These are phyloP conservation scores for Gila orcuttii DNA, from an alignment of 2,113 vertebrate genomes.

Conservation along the genomic window DNA sequence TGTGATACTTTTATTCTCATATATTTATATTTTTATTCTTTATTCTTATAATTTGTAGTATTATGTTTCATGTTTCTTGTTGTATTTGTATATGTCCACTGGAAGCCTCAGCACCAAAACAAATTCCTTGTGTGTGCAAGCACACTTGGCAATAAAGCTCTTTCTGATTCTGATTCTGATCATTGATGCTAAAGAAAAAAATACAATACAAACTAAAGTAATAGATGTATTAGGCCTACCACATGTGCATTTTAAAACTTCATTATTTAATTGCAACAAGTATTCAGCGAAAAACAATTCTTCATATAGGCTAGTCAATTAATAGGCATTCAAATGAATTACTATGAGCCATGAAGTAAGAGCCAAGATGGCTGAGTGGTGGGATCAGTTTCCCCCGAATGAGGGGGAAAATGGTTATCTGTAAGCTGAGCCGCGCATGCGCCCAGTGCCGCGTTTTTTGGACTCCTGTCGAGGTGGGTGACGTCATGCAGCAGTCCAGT, in stretches of 20 bases:
- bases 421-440: conserved; percentile 45
- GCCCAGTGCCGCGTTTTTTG: conserved; percentile 57
- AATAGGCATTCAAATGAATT: neutral
- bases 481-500: conserved; percentile 71
- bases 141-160: too few species aligned
- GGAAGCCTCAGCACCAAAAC: too few species aligned
- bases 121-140: too few species aligned
- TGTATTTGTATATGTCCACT: too few species aligned
- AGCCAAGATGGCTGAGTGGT: conserved; percentile 51
- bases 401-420: neutral
- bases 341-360: neutral
- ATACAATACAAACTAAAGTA: neutral
- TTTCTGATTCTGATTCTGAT: too few species aligned
- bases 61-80: too few species aligned
- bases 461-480: conserved; percentile 58
- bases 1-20: too few species aligned
- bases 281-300: neutral
- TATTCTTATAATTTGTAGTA: too few species aligned
- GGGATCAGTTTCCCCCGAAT: conserved; percentile 21
- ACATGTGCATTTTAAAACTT: neutral
- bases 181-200: neutral
- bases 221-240: neutral
- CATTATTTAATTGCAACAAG: neutral
- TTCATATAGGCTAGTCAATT: neutral
- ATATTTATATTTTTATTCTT: too few species aligned